Conservation (phyloP, 1,140 invertebrate species). For the Trinorchestia longiramus region DNA sequence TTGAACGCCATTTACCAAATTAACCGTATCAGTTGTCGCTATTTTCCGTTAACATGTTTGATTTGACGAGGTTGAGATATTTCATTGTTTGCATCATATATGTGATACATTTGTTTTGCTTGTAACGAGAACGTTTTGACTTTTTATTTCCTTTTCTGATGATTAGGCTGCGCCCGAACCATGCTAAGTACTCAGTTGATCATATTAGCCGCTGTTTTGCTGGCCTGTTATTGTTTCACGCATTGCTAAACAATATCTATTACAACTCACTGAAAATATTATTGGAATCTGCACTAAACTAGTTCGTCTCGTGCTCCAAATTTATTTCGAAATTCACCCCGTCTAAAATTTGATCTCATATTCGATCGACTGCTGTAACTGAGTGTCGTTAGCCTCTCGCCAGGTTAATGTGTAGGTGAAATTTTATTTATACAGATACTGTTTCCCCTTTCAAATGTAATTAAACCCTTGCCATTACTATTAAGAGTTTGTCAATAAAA, state of each 20-base stretch:
- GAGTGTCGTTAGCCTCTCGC: neutral
- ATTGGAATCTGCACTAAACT: neutral
- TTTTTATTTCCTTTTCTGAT: too few relatives aligned
- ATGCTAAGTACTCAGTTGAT: too few relatives aligned
- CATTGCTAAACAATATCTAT: neutral
- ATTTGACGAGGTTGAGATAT: too few relatives aligned
- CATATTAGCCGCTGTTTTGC: neutral
- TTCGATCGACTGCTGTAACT: neutral
- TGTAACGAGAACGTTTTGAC: too few relatives aligned
- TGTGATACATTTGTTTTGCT: too few relatives aligned
- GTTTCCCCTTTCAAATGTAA: neutral
- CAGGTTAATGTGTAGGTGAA: neutral
- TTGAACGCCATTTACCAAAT: too few relatives aligned
- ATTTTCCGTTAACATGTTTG: too few relatives aligned
- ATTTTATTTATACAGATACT: neutral
- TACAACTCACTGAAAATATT: neutral
- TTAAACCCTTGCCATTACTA: conserved; percentile 1
- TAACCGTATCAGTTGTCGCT: too few relatives aligned
- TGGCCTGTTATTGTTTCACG: neutral
- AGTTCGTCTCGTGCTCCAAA: neutral
- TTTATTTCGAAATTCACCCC: neutral
- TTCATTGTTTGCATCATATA: too few relatives aligned
- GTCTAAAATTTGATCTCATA: neutral
- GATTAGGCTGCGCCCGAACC: too few relatives aligned
- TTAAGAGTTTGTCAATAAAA: conserved; percentile 18